These are phyloP conservation scores for Chaetogeoica ovagalla DNA, from an alignment of 2,888 invertebrate species.

Conservation along the genomic window DNA sequence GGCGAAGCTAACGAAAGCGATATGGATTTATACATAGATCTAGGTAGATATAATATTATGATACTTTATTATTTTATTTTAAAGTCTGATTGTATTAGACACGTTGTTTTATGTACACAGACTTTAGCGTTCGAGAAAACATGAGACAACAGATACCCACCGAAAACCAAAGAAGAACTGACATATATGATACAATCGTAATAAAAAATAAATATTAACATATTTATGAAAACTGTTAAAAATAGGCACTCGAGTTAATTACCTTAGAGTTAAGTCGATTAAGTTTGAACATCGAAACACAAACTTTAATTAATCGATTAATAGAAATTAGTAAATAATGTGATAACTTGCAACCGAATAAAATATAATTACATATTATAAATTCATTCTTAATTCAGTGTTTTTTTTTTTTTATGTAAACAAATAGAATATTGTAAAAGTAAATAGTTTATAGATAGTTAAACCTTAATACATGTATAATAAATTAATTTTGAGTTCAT, in stretches of 20 bases:
- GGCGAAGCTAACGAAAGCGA: constrained; percentile 72
- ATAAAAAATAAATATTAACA: constrained; percentile 20
- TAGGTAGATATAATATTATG: constrained; percentile 66
- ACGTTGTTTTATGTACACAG: constrained; percentile 62
- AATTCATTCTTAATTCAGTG: too few species aligned
- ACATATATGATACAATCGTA: constrained; percentile 68
- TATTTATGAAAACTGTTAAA: neutral
- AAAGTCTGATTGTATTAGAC: neutral
- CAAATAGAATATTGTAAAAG: too few species aligned
- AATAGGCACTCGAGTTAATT: neutral
- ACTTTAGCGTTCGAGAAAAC: constrained; percentile 72
- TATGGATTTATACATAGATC: constrained; percentile 72
- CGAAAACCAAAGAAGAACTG: constrained; percentile 71
- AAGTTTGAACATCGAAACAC: too few species aligned
- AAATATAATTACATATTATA: too few species aligned
- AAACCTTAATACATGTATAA: too few species aligned
- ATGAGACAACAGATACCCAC: constrained; percentile 85
- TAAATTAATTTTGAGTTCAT: too few species aligned
- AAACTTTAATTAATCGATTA: too few species aligned
- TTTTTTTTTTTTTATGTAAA: too few species aligned
- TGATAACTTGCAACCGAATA: too few species aligned
- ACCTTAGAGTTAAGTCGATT: neutral
- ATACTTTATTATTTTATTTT: neutral
- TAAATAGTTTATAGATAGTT: too few species aligned
- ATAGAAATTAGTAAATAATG: too few species aligned